Conservation (phyloP, 2,797 vertebrate genomes). For the Periophthalmus magnuspinnatus region DNA sequence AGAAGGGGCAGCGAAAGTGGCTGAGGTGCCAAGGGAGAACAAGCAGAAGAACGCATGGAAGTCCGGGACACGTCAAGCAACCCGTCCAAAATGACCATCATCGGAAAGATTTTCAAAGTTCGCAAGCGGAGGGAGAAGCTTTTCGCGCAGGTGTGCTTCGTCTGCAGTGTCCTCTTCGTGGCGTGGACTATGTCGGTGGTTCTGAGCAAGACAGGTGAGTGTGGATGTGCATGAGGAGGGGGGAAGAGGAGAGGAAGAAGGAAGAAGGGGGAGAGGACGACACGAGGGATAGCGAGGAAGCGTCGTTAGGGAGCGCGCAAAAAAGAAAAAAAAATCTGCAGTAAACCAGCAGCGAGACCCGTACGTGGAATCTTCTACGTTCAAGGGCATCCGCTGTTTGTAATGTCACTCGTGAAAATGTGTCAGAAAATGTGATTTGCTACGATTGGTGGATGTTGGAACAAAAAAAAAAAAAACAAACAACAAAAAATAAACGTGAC, state of each 20-base stretch:
- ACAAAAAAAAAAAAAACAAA: too few relatives aligned
- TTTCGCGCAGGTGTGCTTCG: conserved; percentile 78
- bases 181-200: conserved; percentile 80
- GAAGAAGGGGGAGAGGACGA: conserved; percentile 18
- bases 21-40: conserved; percentile 33
- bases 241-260: neutral
- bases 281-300: conserved; percentile 20
- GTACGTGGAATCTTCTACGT: neutral
- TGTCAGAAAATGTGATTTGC: neutral
- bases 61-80: conserved; percentile 51
- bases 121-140: conserved; percentile 84
- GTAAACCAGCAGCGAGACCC: neutral
- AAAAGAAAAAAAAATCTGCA: conserved; percentile 48
- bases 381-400: conserved; percentile 41
- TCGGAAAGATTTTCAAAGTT: conserved; percentile 80
- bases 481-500: too few relatives aligned
- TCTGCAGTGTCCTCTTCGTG: conserved; percentile 80
- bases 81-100: conserved; percentile 75
- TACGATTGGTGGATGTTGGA: too few relatives aligned
- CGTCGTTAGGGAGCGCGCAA: neutral
- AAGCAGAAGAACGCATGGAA: conserved; percentile 59
- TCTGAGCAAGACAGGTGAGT: conserved; percentile 81
- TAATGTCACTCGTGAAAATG: conserved; percentile 14
- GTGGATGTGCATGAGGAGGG: neutral
- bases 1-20: conserved; percentile 55